Percentiles rank a stretch among this genome's conserved stretches.
Conservation (phyloP, 2,113 vertebrate species). For the Bungarus multicinctus region DNA sequence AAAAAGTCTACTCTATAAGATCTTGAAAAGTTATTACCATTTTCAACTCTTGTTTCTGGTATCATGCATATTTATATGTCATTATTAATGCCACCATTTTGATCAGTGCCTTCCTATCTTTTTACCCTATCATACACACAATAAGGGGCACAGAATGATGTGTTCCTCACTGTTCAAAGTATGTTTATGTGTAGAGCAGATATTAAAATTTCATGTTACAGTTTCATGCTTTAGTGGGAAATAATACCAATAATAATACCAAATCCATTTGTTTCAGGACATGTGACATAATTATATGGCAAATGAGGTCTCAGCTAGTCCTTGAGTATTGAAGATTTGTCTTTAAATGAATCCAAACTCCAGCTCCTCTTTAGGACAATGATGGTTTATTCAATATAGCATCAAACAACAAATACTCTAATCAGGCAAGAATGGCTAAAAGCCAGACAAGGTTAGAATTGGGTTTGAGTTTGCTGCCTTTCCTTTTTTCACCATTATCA, state of each 20-base stretch:
- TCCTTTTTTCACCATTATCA: no score
- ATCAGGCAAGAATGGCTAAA: no score
- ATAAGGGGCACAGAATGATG: background rate
- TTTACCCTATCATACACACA: background rate
- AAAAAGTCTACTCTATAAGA: conserved; percentile 1
- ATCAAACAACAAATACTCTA: no score
- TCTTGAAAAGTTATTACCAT: conserved; percentile 15
- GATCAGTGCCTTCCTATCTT: background rate
- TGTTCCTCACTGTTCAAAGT: background rate
- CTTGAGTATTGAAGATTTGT: no score
- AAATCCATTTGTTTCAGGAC: background rate
- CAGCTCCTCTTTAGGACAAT: no score
- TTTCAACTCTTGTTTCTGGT: background rate
- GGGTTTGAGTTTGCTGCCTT: no score
- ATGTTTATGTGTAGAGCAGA: background rate
- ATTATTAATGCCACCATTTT: background rate
- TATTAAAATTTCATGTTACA: background rate
- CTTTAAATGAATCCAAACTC: no score
- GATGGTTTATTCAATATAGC: no score
- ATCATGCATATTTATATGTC: background rate
- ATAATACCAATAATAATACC: background rate
- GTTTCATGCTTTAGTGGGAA: background rate
- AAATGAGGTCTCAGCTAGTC: background rate
- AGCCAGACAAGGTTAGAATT: no score
- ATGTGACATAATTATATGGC: background rate